Conservation (phyloP, 2,888 invertebrate genomes). For the Steromphala cineraria region DNA sequence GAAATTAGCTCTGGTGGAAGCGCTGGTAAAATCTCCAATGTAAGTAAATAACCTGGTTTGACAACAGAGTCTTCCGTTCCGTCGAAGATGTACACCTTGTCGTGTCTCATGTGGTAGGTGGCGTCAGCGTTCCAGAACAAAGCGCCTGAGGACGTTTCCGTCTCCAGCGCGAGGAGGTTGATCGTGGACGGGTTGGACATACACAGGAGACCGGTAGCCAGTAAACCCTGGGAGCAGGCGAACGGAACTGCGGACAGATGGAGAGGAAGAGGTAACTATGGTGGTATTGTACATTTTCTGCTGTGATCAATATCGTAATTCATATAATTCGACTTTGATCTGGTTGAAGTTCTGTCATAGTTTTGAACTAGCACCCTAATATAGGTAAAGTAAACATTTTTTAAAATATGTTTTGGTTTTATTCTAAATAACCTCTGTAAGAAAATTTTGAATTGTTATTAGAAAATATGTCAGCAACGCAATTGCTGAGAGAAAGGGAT, state of each 20-base stretch:
- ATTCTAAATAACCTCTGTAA: no score
- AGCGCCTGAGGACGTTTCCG: conserved; percentile 41
- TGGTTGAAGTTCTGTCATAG: no score
- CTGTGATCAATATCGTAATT: no score
- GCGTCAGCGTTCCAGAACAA: conserved; percentile 64
- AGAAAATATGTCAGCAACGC: no score
- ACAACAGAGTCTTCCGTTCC: conserved; percentile 70
- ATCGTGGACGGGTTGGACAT: conserved; percentile 48
- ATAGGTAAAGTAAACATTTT: no score
- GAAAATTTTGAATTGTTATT: no score
- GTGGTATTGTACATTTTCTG: not conserved
- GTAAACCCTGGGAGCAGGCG: conserved; percentile 48
- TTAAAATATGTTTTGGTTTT: no score
- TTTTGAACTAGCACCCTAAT: no score
- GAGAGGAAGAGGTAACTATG: not conserved
- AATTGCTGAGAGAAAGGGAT: no score
- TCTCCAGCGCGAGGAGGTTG: conserved; percentile 32
- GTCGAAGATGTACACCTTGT: conserved; percentile 70
- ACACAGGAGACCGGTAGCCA: conserved; percentile 36
- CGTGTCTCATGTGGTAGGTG: conserved; percentile 58
- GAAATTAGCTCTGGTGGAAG: no score
- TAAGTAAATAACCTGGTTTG: conserved; percentile 57
- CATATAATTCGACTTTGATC: no score
- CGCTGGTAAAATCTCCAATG: no score
- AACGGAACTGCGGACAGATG: conserved; percentile 42